A percentile compares a stretch with the other conserved stretches of the same genome.
Conservation (phyloP, 30 jellyfish, hydroid and myxozoan species). For the Chironex yamaguchii region DNA sequence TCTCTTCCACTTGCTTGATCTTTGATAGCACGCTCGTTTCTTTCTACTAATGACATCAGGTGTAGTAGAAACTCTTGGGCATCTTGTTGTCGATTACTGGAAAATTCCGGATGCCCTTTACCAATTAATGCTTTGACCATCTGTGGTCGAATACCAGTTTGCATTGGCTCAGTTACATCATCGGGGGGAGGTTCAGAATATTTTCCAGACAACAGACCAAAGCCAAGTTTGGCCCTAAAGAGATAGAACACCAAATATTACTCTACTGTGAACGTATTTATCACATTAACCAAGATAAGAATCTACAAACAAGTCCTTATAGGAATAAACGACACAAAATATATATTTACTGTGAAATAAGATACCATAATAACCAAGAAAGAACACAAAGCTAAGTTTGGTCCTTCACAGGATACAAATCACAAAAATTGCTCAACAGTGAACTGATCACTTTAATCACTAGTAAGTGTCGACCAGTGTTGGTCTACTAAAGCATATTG, state of each 20-base stretch:
- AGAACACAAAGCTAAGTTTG: no score
- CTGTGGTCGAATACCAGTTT: constrained; percentile 73
- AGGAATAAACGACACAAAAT: no score
- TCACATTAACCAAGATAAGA: background rate
- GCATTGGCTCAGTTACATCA: constrained; percentile 21
- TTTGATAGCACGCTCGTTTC: constrained; percentile 42
- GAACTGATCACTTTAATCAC: no score
- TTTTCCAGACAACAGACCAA: constrained; percentile 82
- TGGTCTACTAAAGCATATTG: no score
- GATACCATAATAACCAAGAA: no score
- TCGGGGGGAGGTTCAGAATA: constrained; percentile 69
- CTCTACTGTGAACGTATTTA: background rate
- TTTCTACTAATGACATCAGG: constrained; percentile 67
- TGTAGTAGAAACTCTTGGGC: constrained; percentile 90
- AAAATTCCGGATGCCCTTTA: constrained; percentile 83
- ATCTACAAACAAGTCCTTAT: background rate
- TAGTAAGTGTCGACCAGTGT: no score
- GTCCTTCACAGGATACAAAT: no score
- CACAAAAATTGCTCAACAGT: no score
- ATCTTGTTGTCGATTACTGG: constrained; percentile 94
- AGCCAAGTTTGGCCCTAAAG: constrained; percentile 74
- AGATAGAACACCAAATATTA: background rate
- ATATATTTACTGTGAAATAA: no score
- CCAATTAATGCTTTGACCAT: constrained; percentile 88
- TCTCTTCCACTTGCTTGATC: background rate